A percentile compares a stretch with the other conserved stretches of the same genome.
Conservation (phyloP, 2,888 invertebrate genomes). For the Leuctra nigra region DNA sequence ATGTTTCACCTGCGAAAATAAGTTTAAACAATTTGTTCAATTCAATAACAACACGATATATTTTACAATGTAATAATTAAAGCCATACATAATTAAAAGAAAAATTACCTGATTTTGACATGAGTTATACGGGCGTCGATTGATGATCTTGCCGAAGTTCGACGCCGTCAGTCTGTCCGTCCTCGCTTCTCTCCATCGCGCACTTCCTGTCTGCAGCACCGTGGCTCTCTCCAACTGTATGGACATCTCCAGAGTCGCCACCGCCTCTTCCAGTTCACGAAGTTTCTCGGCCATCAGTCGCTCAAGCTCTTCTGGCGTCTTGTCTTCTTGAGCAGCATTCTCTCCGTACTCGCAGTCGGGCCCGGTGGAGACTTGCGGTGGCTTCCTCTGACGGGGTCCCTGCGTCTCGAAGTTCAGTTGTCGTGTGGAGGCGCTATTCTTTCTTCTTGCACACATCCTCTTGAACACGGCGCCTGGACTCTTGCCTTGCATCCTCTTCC, state of each 20-base stretch:
- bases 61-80: background rate
- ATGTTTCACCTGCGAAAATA: background rate
- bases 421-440: background rate
- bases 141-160: slow-evolving; percentile 15
- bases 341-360: slow-evolving; percentile 21
- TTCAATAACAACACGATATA: background rate
- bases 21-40: too few species aligned
- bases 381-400: background rate
- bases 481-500: background rate
- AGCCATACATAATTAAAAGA: background rate
- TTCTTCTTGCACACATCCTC: background rate
- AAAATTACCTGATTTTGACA: background rate
- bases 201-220: slow-evolving; percentile 2
- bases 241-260: background rate
- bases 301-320: background rate
- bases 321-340: slow-evolving; percentile 16
- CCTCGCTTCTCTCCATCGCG: slow-evolving; percentile 16
- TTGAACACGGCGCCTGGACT: slow-evolving; percentile 16
- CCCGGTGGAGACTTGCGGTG: background rate
- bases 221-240: background rate
- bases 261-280: background rate
- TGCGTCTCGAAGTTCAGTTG: background rate
- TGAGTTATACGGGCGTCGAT: background rate
- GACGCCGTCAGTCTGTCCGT: slow-evolving; percentile 18
- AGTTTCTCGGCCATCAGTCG: background rate